These are phyloP conservation scores for Craterocephalus amniculus DNA, from an alignment of 2,797 vertebrate species.

Conservation along the genomic window DNA sequence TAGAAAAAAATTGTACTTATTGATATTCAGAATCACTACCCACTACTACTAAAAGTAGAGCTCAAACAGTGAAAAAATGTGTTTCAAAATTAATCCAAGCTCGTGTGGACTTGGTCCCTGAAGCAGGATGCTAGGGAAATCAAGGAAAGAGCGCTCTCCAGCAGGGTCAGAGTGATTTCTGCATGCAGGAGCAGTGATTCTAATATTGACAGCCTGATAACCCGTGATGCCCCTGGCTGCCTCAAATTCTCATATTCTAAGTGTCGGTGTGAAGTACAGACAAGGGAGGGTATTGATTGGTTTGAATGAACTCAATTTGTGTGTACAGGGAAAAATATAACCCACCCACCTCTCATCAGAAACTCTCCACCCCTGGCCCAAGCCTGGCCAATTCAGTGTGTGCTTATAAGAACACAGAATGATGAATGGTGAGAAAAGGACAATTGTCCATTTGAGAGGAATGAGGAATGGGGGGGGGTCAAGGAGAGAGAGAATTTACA, in stretches of 20 bases:
- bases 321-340: constrained; percentile 42
- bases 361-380: constrained; percentile 8
- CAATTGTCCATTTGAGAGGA: constrained; percentile 51
- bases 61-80: constrained; percentile 3
- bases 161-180: constrained; percentile 54
- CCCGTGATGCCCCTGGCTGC: constrained; percentile 57
- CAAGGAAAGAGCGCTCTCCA: constrained; percentile 40
- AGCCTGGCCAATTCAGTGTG: constrained; percentile 29
- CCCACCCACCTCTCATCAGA: constrained; percentile 38
- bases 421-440: constrained; percentile 43
- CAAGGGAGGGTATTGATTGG: constrained; percentile 53
- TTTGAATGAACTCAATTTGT: constrained; percentile 57
- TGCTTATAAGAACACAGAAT: constrained; percentile 32
- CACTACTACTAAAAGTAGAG: neutral
- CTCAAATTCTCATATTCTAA: constrained; percentile 67
- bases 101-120: constrained; percentile 22
- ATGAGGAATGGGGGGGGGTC: constrained; percentile 19
- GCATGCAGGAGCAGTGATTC: constrained; percentile 56
- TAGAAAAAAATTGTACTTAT: constrained; percentile 2
- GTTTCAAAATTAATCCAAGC: constrained; percentile 28
- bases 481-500: constrained; percentile 48
- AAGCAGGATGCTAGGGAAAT: constrained; percentile 45
- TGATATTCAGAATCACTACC: neutral
- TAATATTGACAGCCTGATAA: constrained; percentile 66
- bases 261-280: constrained; percentile 52